A percentile compares a stretch with the other conserved stretches of the same genome.
phyloP scores from a whole-genome alignment of 2,113 vertebrate genomes.

The Galbula dea region DNA sequence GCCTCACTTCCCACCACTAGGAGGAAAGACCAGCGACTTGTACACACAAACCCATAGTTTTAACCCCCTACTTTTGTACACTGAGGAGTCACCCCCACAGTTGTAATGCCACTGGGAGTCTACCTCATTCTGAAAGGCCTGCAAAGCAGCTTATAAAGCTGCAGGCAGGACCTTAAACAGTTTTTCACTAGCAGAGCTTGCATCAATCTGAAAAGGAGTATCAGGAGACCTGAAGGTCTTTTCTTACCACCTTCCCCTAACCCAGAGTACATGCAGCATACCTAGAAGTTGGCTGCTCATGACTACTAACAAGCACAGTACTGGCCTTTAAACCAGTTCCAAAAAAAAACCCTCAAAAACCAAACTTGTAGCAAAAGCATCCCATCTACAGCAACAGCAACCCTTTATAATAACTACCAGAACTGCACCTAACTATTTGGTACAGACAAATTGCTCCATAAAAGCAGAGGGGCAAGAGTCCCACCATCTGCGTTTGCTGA shows the following conservation, averaged over 20 bases:
- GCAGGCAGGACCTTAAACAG: neutral
- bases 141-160: neutral
- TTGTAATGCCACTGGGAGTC: neutral
- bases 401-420: neutral
- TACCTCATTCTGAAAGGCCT: neutral
- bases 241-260: neutral
- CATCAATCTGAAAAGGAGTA: neutral
- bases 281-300: neutral
- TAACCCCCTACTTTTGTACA: neutral
- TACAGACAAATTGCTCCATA: neutral
- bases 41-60: neutral
- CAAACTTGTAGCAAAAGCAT: neutral
- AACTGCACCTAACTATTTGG: neutral
- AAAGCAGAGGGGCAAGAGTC: neutral
- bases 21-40: neutral
- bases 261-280: neutral
- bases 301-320: neutral
- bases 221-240: neutral
- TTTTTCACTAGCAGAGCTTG: neutral
- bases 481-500: neutral
- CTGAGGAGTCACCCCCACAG: neutral
- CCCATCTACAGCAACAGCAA: neutral
- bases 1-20: neutral
- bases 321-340: neutral
- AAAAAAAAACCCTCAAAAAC: neutral